Evolutionary conservation across 2,113 vertebrate genomes (phyloP).

Genomic region (Paratilapia polleni): DNA sequence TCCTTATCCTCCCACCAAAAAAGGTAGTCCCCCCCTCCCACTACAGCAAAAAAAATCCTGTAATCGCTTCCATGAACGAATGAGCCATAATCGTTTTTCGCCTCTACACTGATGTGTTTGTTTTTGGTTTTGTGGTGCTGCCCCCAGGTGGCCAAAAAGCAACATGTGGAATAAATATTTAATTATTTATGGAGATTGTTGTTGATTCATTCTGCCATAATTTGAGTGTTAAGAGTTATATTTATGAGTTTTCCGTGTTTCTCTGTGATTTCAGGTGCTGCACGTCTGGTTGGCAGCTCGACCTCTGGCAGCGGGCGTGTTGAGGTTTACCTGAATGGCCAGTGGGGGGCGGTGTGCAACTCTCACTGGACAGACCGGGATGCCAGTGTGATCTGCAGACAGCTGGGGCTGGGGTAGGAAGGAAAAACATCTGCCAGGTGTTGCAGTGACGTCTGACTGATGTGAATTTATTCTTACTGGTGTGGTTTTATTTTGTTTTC

Average conservation of each 20-base stretch:
- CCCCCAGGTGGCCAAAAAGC: too few relatives aligned
- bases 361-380: slow-evolving; percentile 88
- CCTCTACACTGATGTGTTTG: too few relatives aligned
- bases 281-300: slow-evolving; percentile 81
- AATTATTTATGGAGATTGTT: too few relatives aligned
- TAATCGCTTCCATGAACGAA: too few relatives aligned
- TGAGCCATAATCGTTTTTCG: too few relatives aligned
- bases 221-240: background rate
- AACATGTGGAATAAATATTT: too few relatives aligned
- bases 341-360: slow-evolving; percentile 89
- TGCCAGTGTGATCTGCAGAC: slow-evolving; percentile 90
- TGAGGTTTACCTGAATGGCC: slow-evolving; percentile 85
- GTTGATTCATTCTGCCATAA: too few relatives aligned
- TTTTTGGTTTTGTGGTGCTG: too few relatives aligned
- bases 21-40: too few relatives aligned
- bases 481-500: background rate
- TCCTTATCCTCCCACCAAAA: too few relatives aligned
- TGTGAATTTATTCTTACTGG: background rate
- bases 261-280: slow-evolving; percentile 76
- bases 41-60: too few relatives aligned
- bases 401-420: slow-evolving; percentile 86
- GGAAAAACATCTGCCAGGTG: background rate
- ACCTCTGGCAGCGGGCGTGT: slow-evolving; percentile 76
- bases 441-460: background rate
- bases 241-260: background rate